Base-by-base conservation (phyloP, 23 tunicate genomes). In the Trididemnum miniatum region DNA sequence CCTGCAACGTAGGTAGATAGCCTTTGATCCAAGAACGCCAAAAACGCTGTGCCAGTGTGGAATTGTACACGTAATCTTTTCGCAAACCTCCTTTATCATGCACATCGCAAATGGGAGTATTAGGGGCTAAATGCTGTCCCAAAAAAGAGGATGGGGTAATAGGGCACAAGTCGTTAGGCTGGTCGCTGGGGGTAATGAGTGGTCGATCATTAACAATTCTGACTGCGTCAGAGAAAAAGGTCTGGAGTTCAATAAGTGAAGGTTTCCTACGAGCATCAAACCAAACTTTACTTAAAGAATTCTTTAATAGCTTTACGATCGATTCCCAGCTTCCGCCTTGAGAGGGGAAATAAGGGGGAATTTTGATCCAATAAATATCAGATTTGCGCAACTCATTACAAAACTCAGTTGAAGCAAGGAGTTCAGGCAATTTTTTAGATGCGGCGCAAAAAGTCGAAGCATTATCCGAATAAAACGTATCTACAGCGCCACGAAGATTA, bases 201-300 rank as follows among this genome's bases (percentile, higher is more conserved):
- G n/a, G n/a, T n/a, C n/a, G n/a, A n/a, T 82, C 66, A 30, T 82
- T 82, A 4, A 71, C 59, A 49, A 82, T 82, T 12, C 79, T 20
- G 12, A 65, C 86, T 5, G 50, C 50, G 26, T 31, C 34, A 24
- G 31, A 20, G 30, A 51, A 2, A 33, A 27, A 82, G 0, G 82
- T 78, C 18, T 27, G 69, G 5, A 78, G 71, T 78, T 73, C 59
- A 22, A 39, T 39, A 7, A 73, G 25, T 2, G 30, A 22, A n/a
- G 79, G 79, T 26, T 23, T 73, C 7, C 38, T 27, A 20, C 37
- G 32, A 26, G 7, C 29, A 27, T 39, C 26, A 73, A 3, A 73
- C 18, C 37, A 9, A 38, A 24, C 79, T 18, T 37, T 73, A 57
- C 79, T n/a, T n/a, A n/a, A n/a, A n/a, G n/a, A n/a, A n/a, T n/a